These are phyloP conservation scores for Coregonus suidteri DNA, from an alignment of 2,797 vertebrate species.

Conservation along the genomic window DNA sequence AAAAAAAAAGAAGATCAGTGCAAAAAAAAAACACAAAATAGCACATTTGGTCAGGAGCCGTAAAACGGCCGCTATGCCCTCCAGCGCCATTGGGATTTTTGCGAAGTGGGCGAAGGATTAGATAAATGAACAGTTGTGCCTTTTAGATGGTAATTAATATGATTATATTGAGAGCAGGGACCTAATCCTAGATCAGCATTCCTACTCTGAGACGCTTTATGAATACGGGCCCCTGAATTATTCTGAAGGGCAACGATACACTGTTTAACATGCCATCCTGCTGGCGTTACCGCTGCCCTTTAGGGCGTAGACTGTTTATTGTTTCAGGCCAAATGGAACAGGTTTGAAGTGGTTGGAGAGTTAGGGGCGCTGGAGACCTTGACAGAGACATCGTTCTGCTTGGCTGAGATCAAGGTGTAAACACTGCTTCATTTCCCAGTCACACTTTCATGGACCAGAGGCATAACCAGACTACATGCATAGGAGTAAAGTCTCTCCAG, in stretches of 20 bases:
- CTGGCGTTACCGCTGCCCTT: slow-evolving; percentile 25
- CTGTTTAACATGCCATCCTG: background rate
- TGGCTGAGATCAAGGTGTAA: slow-evolving; percentile 50
- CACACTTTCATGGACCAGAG: slow-evolving; percentile 43
- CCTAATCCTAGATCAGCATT: too few species aligned
- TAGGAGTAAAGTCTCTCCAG: slow-evolving; percentile 1
- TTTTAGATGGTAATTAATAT: too few species aligned
- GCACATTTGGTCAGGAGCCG: too few species aligned
- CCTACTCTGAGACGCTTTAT: too few species aligned
- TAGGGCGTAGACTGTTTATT: slow-evolving; percentile 35
- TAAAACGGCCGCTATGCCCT: too few species aligned
- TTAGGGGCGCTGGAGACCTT: slow-evolving; percentile 30
- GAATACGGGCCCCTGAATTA: background rate
- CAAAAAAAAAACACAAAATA: too few species aligned
- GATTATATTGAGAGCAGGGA: too few species aligned
- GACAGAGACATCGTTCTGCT: slow-evolving; percentile 43
- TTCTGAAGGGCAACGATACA: background rate
- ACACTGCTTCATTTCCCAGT: slow-evolving; percentile 51
- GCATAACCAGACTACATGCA: slow-evolving; percentile 35
- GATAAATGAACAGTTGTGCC: too few species aligned
- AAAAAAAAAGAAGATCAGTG: too few species aligned
- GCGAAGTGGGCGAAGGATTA: too few species aligned
- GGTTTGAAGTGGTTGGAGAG: slow-evolving; percentile 28
- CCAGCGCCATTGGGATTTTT: too few species aligned
- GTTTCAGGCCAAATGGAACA: slow-evolving; percentile 39